Evolutionary conservation across 1,140 invertebrate genomes (phyloP).

Genomic region (Zaprionus vittiger): DNA sequence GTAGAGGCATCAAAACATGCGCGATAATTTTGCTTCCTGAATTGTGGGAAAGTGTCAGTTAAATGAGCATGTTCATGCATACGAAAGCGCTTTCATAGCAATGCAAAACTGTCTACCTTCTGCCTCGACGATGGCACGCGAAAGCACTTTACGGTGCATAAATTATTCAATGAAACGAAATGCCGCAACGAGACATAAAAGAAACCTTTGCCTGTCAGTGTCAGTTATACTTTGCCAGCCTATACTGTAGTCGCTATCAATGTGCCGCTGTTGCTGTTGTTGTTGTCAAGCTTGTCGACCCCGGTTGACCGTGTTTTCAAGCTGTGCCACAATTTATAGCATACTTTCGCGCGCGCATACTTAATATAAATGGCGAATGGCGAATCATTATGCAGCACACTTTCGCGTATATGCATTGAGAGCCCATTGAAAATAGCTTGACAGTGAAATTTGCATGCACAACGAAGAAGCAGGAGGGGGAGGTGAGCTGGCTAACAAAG

Average conservation of each 20-base stretch:
- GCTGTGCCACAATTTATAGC: slow-evolving; percentile 31
- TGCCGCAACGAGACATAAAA: slow-evolving; percentile 64
- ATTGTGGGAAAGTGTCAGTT: slow-evolving; percentile 11
- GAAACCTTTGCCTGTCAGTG: slow-evolving; percentile 66
- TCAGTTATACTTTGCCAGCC: slow-evolving; percentile 74
- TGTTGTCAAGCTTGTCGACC: slow-evolving; percentile 27
- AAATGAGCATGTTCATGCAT: slow-evolving; percentile 32
- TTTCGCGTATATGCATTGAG: slow-evolving; percentile 51
- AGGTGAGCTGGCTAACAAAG: slow-evolving; percentile 24
- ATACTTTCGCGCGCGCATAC: slow-evolving; percentile 50
- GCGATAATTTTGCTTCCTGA: slow-evolving; percentile 10
- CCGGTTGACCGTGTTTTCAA: slow-evolving; percentile 64
- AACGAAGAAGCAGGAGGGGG: neutral
- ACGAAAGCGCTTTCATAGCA: slow-evolving; percentile 24
- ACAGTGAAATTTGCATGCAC: slow-evolving; percentile 53
- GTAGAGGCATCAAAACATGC: neutral
- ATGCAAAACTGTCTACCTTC: slow-evolving; percentile 34
- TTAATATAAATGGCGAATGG: slow-evolving; percentile 8
- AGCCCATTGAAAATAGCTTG: slow-evolving; percentile 43
- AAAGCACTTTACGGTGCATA: slow-evolving; percentile 71
- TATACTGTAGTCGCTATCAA: slow-evolving; percentile 16
- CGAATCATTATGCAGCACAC: slow-evolving; percentile 3
- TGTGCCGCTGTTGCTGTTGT: slow-evolving; percentile 20
- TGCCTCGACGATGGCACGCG: slow-evolving; percentile 29
- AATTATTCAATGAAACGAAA: slow-evolving; percentile 77